Percentiles rank a stretch among this genome's conserved stretches.
phyloP scores from a whole-genome alignment of 2,113 vertebrate species.

The Pteropus alecto region DNA sequence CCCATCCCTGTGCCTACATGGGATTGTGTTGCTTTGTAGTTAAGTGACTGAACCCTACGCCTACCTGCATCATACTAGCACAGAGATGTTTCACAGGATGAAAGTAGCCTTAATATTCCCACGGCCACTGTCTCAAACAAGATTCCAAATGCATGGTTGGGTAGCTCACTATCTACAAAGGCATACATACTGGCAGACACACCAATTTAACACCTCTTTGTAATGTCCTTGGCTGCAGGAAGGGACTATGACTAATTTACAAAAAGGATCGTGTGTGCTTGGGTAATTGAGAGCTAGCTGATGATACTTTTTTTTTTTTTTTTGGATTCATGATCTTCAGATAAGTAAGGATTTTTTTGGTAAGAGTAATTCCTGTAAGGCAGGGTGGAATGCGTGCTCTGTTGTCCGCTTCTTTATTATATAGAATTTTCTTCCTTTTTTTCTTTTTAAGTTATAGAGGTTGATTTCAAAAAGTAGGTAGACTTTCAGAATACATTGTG shows the following conservation, averaged over 20 bases:
- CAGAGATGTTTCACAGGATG: background rate
- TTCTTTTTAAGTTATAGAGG: background rate
- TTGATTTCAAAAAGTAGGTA: background rate
- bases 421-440: background rate
- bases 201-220: background rate
- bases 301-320: background rate
- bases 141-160: background rate
- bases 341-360: background rate
- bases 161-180: background rate
- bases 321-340: background rate
- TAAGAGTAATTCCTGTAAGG: background rate
- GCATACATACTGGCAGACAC: background rate
- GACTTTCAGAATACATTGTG: background rate
- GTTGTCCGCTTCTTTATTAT: background rate
- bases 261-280: background rate
- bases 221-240: background rate
- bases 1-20: background rate
- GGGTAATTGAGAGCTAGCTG: background rate
- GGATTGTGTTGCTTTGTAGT: background rate
- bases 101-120: background rate
- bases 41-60: background rate
- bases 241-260: background rate
- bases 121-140: background rate
- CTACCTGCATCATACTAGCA: no score
- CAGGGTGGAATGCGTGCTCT: background rate